Percentiles rank a stretch among this genome's conserved stretches.
Conservation (phyloP, 53 echinoderm and acorn worm genomes). For the Echinarachnius parma region DNA sequence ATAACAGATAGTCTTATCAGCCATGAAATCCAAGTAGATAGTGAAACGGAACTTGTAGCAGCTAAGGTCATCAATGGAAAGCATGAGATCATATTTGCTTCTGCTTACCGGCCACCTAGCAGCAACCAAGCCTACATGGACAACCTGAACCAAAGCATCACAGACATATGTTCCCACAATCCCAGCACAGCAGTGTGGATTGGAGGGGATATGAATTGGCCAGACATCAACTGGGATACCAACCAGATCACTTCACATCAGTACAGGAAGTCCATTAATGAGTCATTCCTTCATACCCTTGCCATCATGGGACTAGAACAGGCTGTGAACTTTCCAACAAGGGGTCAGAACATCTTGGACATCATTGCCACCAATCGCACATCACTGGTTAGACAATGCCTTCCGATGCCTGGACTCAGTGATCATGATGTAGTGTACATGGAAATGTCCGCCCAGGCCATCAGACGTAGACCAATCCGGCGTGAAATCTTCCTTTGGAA, state of each 20-base stretch:
- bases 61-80: neutral
- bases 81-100: conserved; percentile 17
- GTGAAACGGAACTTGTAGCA: conserved; percentile 12
- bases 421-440: conserved; percentile 19
- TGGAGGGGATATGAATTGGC: conserved; percentile 32
- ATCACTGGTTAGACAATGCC: conserved; percentile 7
- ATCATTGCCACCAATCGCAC: conserved; percentile 28
- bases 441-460: neutral
- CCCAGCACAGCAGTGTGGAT: conserved; percentile 17
- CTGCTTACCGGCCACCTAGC: conserved; percentile 37
- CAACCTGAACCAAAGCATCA: conserved; percentile 7
- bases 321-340: conserved; percentile 41
- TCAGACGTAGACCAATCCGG: conserved; percentile 18
- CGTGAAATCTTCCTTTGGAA: conserved; percentile 35
- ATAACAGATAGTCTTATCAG: neutral
- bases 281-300: conserved; percentile 13
- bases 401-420: conserved; percentile 23
- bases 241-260: conserved; percentile 12
- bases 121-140: conserved; percentile 33
- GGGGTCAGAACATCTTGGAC: conserved; percentile 40
- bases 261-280: conserved; percentile 1
- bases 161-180: conserved; percentile 1
- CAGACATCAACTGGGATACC: conserved; percentile 50
- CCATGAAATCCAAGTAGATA: neutral
- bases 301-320: conserved; percentile 35